These are phyloP conservation scores for Hydra vulgaris DNA, from an alignment of 30 jellyfish, hydroid and myxozoan species.

Conservation along the genomic window DNA sequence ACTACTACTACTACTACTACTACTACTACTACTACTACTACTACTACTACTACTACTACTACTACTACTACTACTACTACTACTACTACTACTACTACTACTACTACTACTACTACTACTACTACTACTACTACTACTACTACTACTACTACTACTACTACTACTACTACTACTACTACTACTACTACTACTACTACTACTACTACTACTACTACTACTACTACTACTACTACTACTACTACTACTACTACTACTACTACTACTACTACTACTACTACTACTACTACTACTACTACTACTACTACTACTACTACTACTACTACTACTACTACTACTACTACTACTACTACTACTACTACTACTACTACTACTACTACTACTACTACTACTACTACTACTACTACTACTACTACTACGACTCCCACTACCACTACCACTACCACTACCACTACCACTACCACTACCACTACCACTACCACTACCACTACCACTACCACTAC, in stretches of 20 bases:
- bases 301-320: conserved; percentile 5
- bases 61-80: conserved; percentile 7
- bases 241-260: background rate
- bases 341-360: conserved; percentile 5
- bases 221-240: conserved; percentile 5
- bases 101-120: conserved; percentile 7
- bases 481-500: conserved; percentile 8
- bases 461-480: conserved; percentile 6
- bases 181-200: conserved; percentile 5
- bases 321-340: conserved; percentile 2
- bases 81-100: conserved; percentile 5
- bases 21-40: conserved; percentile 5
- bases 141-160: conserved; percentile 5
- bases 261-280: conserved; percentile 5
- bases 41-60: conserved; percentile 7
- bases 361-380: conserved; percentile 6
- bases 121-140: conserved; percentile 7
- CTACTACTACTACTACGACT: no score
- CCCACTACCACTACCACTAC: background rate
- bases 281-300: conserved; percentile 7
- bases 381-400: conserved; percentile 6
- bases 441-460: conserved; percentile 7
- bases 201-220: conserved; percentile 5
- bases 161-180: conserved; percentile 7
- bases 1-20: conserved; percentile 5